Conservation (phyloP, 2,113 vertebrate species). For the Okapia johnstoni region DNA sequence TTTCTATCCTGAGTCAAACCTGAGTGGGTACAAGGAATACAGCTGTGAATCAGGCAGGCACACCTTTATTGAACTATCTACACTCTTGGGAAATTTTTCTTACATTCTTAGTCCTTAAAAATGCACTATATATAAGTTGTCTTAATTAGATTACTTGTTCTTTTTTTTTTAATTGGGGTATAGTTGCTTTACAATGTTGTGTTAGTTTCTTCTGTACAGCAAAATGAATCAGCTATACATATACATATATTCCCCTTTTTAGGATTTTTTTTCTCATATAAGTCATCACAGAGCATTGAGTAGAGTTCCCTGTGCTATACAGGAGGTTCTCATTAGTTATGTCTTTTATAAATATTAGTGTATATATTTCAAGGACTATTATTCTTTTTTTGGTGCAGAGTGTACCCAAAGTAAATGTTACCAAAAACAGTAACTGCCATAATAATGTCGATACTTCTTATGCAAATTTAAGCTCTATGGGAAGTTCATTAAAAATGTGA, state of each 20-base stretch:
- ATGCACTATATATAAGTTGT: background rate
- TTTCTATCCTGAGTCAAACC: background rate
- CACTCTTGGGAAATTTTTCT: background rate
- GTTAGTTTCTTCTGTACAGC: background rate
- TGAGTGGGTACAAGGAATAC: background rate
- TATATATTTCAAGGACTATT: background rate
- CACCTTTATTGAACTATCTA: background rate
- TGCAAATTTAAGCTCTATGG: slow-evolving; percentile 1
- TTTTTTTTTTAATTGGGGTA: background rate
- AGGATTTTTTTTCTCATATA: background rate
- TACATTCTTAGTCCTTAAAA: background rate
- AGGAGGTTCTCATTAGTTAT: background rate
- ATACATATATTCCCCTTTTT: background rate
- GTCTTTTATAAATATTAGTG: background rate
- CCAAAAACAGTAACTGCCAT: background rate
- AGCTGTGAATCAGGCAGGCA: background rate
- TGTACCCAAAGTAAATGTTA: background rate
- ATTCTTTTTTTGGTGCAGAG: background rate
- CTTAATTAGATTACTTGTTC: background rate
- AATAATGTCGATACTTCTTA: background rate
- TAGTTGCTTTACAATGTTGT: background rate
- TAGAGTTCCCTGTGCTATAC: background rate
- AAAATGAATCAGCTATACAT: background rate
- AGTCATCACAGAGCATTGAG: background rate
- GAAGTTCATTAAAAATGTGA: background rate